Conservation (phyloP, 2,797 vertebrate species). For the Sebastes paucispinis region DNA sequence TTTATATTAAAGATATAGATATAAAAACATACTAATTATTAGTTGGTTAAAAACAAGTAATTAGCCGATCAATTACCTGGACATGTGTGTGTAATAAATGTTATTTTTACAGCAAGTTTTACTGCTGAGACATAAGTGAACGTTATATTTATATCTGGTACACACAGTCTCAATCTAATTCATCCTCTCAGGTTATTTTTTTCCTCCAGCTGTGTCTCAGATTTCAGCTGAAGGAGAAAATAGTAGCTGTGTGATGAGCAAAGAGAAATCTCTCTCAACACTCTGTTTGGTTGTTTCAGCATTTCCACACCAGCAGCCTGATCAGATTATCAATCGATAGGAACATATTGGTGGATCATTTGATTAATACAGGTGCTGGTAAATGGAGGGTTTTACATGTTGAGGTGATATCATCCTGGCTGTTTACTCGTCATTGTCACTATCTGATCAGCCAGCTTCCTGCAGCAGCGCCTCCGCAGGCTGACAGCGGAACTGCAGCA, state of each 20-base stretch:
- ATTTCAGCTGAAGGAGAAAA: conserved; percentile 47
- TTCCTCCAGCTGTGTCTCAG: conserved; percentile 35
- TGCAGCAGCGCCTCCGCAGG: conserved; percentile 83
- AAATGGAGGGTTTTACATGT: conserved; percentile 33
- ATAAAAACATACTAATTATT: not conserved
- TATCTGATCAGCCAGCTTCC: conserved; percentile 75
- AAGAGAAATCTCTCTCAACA: conserved; percentile 13
- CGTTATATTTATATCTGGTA: conserved; percentile 19
- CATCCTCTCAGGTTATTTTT: conserved; percentile 30
- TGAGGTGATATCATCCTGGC: conserved; percentile 64
- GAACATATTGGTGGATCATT: not conserved
- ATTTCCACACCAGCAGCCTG: not conserved
- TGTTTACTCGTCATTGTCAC: conserved; percentile 79
- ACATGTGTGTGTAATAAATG: not conserved
- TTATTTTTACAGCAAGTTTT: conserved; percentile 5
- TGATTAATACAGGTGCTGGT: conserved; percentile 4
- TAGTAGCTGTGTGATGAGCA: conserved; percentile 44
- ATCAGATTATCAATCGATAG: not conserved
- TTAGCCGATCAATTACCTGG: not conserved
- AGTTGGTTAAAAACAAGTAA: not conserved
- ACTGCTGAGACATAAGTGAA: conserved; percentile 13
- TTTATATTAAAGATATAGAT: not conserved
- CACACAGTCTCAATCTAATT: conserved; percentile 24
- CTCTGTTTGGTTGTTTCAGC: not conserved
- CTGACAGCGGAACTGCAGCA: conserved; percentile 72